These are phyloP conservation scores for Aleiodes leptofemur DNA, from an alignment of 2,888 invertebrate genomes.

Conservation along the genomic window DNA sequence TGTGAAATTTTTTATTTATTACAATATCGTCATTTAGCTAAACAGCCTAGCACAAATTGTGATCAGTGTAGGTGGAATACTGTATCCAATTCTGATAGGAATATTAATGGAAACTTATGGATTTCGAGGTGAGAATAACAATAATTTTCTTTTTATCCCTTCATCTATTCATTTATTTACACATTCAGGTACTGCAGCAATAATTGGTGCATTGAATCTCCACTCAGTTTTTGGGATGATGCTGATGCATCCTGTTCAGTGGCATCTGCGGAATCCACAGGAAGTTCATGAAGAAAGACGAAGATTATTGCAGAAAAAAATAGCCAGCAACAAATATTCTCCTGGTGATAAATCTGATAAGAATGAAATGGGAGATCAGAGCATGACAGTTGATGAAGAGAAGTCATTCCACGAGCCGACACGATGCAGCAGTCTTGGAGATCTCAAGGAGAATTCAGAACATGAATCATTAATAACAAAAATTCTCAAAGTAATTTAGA, in stretches of 20 bases:
- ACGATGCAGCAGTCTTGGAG: conserved; percentile 69
- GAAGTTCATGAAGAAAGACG: conserved; percentile 58
- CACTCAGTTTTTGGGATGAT: conserved; percentile 83
- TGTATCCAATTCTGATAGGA: conserved; percentile 82
- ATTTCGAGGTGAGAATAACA: conserved; percentile 78
- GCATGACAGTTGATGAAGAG: conserved; percentile 63
- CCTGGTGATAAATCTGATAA: conserved; percentile 35
- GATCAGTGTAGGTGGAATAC: conserved; percentile 82
- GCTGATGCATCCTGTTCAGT: conserved; percentile 85
- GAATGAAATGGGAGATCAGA: conserved; percentile 47
- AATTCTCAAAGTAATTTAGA: conserved; percentile 57
- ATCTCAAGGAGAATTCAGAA: conserved; percentile 61
- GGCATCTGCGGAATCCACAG: conserved; percentile 76
- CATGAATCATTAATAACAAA: conserved; percentile 60
- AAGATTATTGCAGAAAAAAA: conserved; percentile 56
- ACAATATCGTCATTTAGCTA: conserved; percentile 72
- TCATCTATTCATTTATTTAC: neutral
- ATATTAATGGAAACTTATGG: conserved; percentile 81
- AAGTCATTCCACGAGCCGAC: conserved; percentile 54
- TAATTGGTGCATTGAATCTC: conserved; percentile 82
- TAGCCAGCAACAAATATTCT: conserved; percentile 22
- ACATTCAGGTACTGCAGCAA: conserved; percentile 77
- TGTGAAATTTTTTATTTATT: neutral
- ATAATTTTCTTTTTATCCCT: neutral
- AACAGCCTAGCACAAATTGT: conserved; percentile 86